Evolutionary conservation across 2,797 vertebrate genomes (phyloP), one percentile per base, ranked within the genome.

Genomic region (Lacerta bilineata): DNA sequence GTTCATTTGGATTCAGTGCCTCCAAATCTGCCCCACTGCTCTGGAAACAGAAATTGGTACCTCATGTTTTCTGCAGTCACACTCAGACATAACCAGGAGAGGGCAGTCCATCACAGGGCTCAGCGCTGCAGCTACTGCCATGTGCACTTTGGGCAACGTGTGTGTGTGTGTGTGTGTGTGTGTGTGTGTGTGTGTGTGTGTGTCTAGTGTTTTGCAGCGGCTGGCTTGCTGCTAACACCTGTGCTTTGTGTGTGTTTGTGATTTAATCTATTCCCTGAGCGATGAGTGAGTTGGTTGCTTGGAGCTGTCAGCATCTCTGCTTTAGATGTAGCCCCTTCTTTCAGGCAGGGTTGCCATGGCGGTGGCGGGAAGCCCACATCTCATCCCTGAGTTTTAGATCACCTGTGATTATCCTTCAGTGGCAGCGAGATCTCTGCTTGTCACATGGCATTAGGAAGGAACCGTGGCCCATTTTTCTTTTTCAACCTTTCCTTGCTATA

Each of bases 51-150:
- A 50, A 33, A 50, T 3, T 3, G 17, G 39, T 9, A 15, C 27
- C 8, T 10, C 79, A 4, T 25, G 20, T 64, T 41, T 80, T 25
- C 20, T 83, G 85, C 86, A 79, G 71, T 89, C 84, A 90, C 84
- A 41, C 25, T 64, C 72, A 20, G 74, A 1, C 5, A 6, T 1
- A n/a, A 33, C 84, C 97, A 93, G 93, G 86, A 96, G 96, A 91
- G 94, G 96, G 94, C 96, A 96, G 94, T 93, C 94, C 90, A 91
- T 27, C 84, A 89, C 91, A 0, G 5, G 68, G 13, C 59, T 90
- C 80, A 76, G 50, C 0, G 0, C 55, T 43, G 81, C 4, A 78
- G 83, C 81, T 91, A 3, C 0, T 0, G 5, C 15, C 9, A 1
- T 0, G 0, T 23, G 36, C 74, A 43, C 11, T 66, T 61, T 59